These are phyloP conservation scores for Pristionchus exspectatus DNA, from an alignment of 2,888 invertebrate genomes.

Conservation along the genomic window DNA sequence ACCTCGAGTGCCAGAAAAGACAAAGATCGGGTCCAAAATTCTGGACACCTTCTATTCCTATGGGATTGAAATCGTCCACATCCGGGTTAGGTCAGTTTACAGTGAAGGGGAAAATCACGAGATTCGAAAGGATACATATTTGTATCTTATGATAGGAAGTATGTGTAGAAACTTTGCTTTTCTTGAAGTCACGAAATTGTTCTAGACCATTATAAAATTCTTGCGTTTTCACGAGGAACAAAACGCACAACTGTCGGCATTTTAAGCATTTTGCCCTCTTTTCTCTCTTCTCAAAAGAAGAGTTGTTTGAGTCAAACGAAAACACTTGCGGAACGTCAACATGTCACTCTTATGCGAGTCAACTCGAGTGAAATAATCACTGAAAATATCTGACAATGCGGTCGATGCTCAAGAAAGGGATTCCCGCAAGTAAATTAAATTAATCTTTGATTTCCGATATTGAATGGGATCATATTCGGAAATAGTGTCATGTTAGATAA, in stretches of 20 bases:
- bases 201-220: constrained; percentile 1
- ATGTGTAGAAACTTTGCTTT: neutral
- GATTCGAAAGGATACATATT: neutral
- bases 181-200: neutral
- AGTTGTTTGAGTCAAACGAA: constrained; percentile 12
- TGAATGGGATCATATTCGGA: too few relatives aligned
- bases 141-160: neutral
- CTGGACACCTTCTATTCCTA: neutral
- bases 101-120: neutral
- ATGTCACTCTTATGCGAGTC: neutral
- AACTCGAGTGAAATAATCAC: constrained; percentile 12
- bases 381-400: too few relatives aligned
- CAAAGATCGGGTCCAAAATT: neutral
- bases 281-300: constrained; percentile 5
- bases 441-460: too few relatives aligned
- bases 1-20: neutral
- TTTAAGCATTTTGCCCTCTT: constrained; percentile 13
- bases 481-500: too few relatives aligned
- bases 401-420: neutral
- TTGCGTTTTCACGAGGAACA: neutral
- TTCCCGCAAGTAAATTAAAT: neutral
- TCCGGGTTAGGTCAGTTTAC: constrained; percentile 3
- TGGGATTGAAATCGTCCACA: neutral
- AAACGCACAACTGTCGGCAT: neutral
- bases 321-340: constrained; percentile 12